Conservation (phyloP, 2,888 invertebrate genomes). For the Pterobdella sp. region DNA sequence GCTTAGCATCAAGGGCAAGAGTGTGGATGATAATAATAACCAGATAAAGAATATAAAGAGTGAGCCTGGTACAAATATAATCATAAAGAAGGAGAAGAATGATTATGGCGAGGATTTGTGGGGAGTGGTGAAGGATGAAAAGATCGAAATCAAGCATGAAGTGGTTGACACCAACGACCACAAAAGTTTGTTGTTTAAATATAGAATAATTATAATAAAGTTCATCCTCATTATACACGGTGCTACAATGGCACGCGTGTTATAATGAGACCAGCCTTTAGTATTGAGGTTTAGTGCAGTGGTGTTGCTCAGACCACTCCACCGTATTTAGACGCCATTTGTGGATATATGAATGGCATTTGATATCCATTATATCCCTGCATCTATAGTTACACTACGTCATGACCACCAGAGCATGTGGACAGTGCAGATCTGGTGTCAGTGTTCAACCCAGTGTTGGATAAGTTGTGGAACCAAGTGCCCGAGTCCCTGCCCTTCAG, state of each 20-base stretch:
- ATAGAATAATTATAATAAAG: too few species aligned
- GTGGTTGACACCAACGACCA: neutral
- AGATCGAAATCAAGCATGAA: neutral
- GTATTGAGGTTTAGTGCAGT: too few species aligned
- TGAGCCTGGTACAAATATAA: neutral
- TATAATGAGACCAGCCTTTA: too few species aligned
- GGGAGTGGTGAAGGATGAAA: neutral
- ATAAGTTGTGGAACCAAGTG: slow-evolving; percentile 83
- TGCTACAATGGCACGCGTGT: too few species aligned
- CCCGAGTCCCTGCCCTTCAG: slow-evolving; percentile 93
- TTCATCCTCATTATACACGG: too few species aligned
- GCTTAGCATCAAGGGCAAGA: neutral
- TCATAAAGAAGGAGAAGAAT: slow-evolving; percentile 10
- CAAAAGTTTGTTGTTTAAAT: slow-evolving; percentile 1
- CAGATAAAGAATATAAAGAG: neutral
- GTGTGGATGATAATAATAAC: slow-evolving; percentile 10
- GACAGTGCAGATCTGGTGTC: slow-evolving; percentile 68
- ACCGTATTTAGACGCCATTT: too few species aligned
- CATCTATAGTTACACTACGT: neutral
- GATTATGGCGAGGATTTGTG: neutral
- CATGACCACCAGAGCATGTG: slow-evolving; percentile 52
- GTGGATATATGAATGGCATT: too few species aligned
- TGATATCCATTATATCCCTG: too few species aligned
- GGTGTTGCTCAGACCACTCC: too few species aligned
- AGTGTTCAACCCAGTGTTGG: slow-evolving; percentile 85